These are phyloP conservation scores for Elephantulus edwardii DNA, from an alignment of 2,113 vertebrate genomes.

Conservation along the genomic window DNA sequence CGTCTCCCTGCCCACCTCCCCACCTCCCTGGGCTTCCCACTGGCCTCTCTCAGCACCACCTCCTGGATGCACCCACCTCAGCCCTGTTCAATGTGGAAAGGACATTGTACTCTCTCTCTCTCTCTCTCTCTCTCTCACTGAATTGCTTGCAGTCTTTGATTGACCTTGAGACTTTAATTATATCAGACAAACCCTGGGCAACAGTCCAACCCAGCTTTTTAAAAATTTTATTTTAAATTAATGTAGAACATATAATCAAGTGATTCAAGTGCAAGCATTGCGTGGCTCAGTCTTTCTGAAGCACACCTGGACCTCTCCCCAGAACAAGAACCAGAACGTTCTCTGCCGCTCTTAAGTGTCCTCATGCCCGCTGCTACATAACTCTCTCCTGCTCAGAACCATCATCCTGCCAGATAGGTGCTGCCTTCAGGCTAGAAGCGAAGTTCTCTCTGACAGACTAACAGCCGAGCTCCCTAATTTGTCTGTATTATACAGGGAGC, in stretches of 20 bases:
- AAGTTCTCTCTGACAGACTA: too few relatives aligned
- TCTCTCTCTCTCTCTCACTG: neutral
- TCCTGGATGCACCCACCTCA: neutral
- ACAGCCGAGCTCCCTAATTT: too few relatives aligned
- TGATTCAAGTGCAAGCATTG: neutral
- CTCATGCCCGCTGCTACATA: neutral
- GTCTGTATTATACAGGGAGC: too few relatives aligned
- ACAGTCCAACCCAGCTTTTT: neutral
- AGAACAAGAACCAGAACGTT: neutral
- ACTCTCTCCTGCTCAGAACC: too few relatives aligned
- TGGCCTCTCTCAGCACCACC: neutral
- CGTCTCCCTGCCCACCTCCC: fast-evolving
- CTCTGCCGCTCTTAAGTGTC: neutral
- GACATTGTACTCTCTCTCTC: neutral
- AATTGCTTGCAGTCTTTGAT: constrained; percentile 4
- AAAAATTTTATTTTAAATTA: too few relatives aligned
- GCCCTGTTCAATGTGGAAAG: neutral
- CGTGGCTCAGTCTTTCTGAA: neutral
- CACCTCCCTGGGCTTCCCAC: neutral
- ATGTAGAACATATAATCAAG: neutral
- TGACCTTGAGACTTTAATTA: constrained; percentile 9
- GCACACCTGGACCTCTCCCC: neutral
- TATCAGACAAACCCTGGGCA: neutral
- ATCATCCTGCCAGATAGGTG: too few relatives aligned
- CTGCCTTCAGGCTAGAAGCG: too few relatives aligned